These are phyloP conservation scores for Marasmarcha lunaedactyla DNA, from an alignment of 2,888 invertebrate species.

Conservation along the genomic window DNA sequence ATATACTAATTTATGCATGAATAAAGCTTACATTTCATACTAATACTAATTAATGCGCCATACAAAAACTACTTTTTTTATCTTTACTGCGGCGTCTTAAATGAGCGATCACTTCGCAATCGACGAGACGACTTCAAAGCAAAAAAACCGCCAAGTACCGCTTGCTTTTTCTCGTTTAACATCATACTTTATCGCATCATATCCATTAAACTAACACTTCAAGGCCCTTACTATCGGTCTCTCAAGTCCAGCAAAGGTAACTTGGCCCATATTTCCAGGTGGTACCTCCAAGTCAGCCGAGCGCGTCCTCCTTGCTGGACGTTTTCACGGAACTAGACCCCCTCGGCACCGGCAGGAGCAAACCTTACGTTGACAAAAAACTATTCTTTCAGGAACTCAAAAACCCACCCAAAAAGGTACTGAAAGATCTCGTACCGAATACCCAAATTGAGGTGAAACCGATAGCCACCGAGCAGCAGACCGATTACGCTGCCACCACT, in stretches of 20 bases:
- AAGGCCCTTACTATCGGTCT: too few relatives aligned
- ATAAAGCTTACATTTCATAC: too few relatives aligned
- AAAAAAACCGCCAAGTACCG: too few relatives aligned
- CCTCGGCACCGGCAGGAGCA: conserved; percentile 89
- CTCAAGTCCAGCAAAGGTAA: neutral
- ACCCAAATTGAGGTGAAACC: conserved; percentile 44
- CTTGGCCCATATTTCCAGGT: conserved; percentile 51
- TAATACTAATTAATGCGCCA: too few relatives aligned
- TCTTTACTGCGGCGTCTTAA: too few relatives aligned
- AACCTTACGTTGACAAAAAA: conserved; percentile 95
- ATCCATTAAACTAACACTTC: too few relatives aligned
- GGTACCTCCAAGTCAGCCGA: conserved; percentile 38
- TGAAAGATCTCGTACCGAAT: conserved; percentile 82
- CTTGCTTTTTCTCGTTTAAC: too few relatives aligned
- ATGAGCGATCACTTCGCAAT: too few relatives aligned
- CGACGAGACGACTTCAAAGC: too few relatives aligned
- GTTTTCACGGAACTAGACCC: conserved; percentile 95
- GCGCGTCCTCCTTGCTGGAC: conserved; percentile 67
- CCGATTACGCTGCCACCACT: conserved; percentile 50
- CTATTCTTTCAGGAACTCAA: conserved; percentile 96
- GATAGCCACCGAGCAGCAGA: conserved; percentile 31
- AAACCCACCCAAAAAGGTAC: conserved; percentile 92
- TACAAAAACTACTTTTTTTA: too few relatives aligned
- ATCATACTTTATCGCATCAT: too few relatives aligned
- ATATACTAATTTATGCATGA: too few relatives aligned